Percentiles rank a stretch among this genome's conserved stretches.
phyloP scores from a whole-genome alignment of 37 sponge, comb jelly and placozoan genomes.

The Oopsacas minuta region DNA sequence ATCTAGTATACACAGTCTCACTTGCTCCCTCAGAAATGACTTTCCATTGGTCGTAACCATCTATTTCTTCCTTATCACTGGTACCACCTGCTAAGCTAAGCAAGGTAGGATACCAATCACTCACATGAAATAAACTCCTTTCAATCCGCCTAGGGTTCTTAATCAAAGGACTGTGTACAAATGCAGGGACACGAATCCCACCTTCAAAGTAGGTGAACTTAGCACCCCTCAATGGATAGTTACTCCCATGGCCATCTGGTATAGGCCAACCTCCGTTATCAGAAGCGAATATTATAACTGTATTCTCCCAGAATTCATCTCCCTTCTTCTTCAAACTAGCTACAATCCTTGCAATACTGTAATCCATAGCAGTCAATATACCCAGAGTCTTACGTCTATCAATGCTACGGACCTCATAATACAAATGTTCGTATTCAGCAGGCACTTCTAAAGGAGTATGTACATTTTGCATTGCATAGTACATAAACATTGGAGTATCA shows the following conservation, averaged over 20 bases:
- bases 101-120: constrained; percentile 38
- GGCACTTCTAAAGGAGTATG: constrained; percentile 35
- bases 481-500: constrained; percentile 33
- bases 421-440: constrained; percentile 24
- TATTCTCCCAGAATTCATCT: constrained; percentile 41
- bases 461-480: constrained; percentile 21
- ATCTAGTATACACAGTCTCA: neutral
- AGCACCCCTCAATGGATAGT: constrained; percentile 38
- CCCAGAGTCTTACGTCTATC: constrained; percentile 27
- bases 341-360: constrained; percentile 20
- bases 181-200: constrained; percentile 42
- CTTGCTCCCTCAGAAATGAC: neutral
- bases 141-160: constrained; percentile 21
- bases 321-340: constrained; percentile 18
- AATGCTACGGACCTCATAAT: constrained; percentile 22
- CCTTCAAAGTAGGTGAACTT: constrained; percentile 31
- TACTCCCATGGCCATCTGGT: constrained; percentile 28
- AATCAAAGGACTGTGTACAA: constrained; percentile 26
- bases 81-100: constrained; percentile 23
- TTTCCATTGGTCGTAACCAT: neutral
- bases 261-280: constrained; percentile 45
- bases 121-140: constrained; percentile 21
- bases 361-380: constrained; percentile 36
- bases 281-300: constrained; percentile 29
- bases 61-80: neutral